These are phyloP conservation scores for Platalea minor DNA, from an alignment of 2,797 vertebrate species.

Conservation along the genomic window DNA sequence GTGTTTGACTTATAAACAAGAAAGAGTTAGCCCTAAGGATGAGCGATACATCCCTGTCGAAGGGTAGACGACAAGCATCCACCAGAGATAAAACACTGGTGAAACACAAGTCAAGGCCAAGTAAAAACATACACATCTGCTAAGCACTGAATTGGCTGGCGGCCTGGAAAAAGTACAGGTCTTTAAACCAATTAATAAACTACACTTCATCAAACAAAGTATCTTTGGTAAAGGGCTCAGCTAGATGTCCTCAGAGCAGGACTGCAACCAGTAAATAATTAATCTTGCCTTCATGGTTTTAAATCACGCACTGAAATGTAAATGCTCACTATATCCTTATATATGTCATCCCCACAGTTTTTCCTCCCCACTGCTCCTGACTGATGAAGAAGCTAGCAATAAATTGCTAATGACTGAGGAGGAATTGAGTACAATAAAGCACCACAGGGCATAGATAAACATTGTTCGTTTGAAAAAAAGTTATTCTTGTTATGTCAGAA, in stretches of 20 bases:
- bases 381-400: neutral
- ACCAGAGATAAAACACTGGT: neutral
- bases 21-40: neutral
- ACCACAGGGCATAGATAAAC: neutral
- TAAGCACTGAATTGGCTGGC: neutral
- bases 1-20: neutral
- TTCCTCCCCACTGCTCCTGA: neutral
- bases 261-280: neutral
- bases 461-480: neutral
- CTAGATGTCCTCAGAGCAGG: neutral
- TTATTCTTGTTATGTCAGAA: conserved; percentile 1
- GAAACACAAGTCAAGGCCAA: neutral
- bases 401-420: neutral
- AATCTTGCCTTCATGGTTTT: neutral
- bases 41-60: neutral
- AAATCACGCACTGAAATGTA: neutral
- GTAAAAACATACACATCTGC: neutral
- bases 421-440: neutral
- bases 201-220: conserved; percentile 3
- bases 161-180: conserved; percentile 18
- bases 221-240: neutral
- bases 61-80: neutral
- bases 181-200: conserved; percentile 30
- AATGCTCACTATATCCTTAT: neutral
- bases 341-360: neutral